A percentile compares a stretch with the other conserved stretches of the same genome.
These are phyloP conservation scores for Darevskia nairensis DNA, from an alignment of 2,797 vertebrate species.

Conservation along the genomic window DNA sequence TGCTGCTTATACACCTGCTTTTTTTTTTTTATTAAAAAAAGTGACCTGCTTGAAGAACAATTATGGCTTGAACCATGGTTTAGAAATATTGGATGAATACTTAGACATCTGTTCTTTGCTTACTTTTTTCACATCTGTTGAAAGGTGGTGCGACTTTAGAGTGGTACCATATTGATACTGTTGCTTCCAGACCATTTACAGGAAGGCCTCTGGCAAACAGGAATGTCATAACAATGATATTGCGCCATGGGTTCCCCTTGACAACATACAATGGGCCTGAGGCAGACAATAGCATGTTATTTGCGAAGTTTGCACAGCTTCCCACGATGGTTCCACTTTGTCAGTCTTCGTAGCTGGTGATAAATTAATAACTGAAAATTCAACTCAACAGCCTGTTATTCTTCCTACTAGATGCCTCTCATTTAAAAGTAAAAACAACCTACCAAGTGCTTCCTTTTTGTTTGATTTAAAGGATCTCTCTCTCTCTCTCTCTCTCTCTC, in stretches of 20 bases:
- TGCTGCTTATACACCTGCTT: background rate
- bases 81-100: background rate
- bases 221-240: background rate
- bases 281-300: background rate
- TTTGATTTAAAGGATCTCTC: background rate
- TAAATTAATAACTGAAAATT: slow-evolving; percentile 42
- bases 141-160: background rate
- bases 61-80: background rate
- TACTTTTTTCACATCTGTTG: background rate
- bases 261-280: background rate
- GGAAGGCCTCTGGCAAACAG: background rate
- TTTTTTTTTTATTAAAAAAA: background rate
- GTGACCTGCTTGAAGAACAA: background rate
- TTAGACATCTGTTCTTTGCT: background rate
- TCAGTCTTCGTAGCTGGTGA: slow-evolving; percentile 15
- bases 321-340: background rate
- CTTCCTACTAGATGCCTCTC: slow-evolving; percentile 49
- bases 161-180: background rate
- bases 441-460: slow-evolving; percentile 28
- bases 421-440: slow-evolving; percentile 55
- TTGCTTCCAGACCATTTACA: background rate
- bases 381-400: slow-evolving; percentile 31
- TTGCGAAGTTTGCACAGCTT: background rate
- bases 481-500: no score
- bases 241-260: background rate